These are phyloP conservation scores for Loris lydekkerianus DNA, from an alignment of 2,797 vertebrate genomes.

Conservation along the genomic window DNA sequence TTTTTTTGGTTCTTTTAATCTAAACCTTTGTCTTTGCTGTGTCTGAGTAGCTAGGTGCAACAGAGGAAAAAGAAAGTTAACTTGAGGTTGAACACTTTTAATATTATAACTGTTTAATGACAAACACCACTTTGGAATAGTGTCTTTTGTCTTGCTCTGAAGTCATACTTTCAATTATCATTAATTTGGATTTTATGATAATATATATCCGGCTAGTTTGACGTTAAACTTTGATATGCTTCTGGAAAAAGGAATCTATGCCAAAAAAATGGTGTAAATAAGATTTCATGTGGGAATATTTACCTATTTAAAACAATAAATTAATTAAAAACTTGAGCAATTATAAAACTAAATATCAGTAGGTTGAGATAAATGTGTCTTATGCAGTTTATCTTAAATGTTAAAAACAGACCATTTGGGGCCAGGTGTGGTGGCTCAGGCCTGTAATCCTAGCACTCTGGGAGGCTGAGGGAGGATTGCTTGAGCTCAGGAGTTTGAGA, in stretches of 20 bases:
- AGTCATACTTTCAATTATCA: slow-evolving; percentile 34
- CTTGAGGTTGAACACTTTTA: background rate
- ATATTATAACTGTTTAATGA: background rate
- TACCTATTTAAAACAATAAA: slow-evolving; percentile 48
- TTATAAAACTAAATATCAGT: slow-evolving; percentile 53
- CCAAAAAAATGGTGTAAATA: slow-evolving; percentile 68
- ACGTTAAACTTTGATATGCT: slow-evolving; percentile 58
- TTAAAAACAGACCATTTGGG: background rate
- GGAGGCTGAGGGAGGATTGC: no score
- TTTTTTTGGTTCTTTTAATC: slow-evolving; percentile 25
- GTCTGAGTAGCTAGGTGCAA: background rate
- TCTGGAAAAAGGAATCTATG: slow-evolving; percentile 51
- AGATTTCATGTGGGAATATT: slow-evolving; percentile 68
- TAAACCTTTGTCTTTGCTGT: background rate
- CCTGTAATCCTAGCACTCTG: no score
- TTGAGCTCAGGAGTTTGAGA: no score
- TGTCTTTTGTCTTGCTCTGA: background rate
- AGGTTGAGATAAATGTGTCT: slow-evolving; percentile 25
- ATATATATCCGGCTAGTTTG: slow-evolving; percentile 51
- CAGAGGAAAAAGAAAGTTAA: slow-evolving; percentile 13
- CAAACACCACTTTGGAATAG: background rate
- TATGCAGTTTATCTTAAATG: background rate
- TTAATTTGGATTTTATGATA: slow-evolving; percentile 53
- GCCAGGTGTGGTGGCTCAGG: no score
- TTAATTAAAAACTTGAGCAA: slow-evolving; percentile 49